These are phyloP conservation scores for Pantherophis vulpinus DNA, from an alignment of 2,797 vertebrate species.

Conservation along the genomic window DNA sequence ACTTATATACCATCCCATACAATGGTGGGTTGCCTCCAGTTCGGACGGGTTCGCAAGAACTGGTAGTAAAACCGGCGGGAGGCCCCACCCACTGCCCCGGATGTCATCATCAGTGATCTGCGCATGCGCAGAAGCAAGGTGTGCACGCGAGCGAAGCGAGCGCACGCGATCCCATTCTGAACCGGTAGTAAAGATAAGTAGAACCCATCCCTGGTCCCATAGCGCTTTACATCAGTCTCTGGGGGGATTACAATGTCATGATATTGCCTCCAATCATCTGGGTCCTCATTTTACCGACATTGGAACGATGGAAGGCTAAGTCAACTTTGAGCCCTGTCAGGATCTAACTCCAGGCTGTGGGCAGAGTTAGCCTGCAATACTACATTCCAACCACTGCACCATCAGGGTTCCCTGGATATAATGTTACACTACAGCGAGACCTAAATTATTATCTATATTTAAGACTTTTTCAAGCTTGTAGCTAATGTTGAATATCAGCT, in stretches of 20 bases:
- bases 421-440: neutral
- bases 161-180: fast-evolving
- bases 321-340: neutral
- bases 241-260: neutral
- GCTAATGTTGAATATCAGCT: neutral
- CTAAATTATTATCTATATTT: neutral
- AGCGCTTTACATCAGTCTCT: neutral
- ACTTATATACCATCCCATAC: neutral
- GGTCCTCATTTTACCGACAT: neutral
- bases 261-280: neutral
- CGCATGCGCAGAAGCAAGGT: too few species aligned
- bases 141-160: too few species aligned
- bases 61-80: too few species aligned
- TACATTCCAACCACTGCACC: too few species aligned
- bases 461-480: neutral
- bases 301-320: neutral
- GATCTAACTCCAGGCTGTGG: neutral
- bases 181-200: too few species aligned
- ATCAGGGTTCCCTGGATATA: neutral
- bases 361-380: too few species aligned
- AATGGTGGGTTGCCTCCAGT: too few species aligned
- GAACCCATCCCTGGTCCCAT: too few species aligned
- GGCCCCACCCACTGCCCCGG: too few species aligned
- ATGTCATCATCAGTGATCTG: too few species aligned
- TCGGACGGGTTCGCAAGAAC: too few species aligned